phyloP scores from a whole-genome alignment of 2,113 vertebrate species.

The Leptosomus discolor region DNA sequence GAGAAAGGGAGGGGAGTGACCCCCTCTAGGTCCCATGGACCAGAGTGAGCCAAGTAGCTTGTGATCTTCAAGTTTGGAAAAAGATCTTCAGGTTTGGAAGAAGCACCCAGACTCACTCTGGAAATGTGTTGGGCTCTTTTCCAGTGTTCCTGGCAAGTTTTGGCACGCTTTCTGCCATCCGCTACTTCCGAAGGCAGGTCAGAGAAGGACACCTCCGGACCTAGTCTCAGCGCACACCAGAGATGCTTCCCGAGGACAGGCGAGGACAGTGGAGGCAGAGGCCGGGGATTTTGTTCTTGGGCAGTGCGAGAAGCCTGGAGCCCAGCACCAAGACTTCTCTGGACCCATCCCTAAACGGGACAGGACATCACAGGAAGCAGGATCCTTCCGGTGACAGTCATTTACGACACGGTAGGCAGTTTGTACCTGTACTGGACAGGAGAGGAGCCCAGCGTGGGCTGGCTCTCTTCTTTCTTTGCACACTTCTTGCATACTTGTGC shows the following conservation, averaged over 20 bases:
- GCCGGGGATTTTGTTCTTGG: background rate
- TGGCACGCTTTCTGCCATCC: conserved; percentile 90
- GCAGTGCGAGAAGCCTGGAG: background rate
- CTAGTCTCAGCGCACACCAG: background rate
- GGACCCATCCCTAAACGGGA: background rate
- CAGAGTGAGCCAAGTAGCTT: background rate
- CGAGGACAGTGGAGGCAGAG: background rate
- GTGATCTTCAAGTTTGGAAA: background rate
- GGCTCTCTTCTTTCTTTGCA: background rate
- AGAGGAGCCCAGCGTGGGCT: background rate
- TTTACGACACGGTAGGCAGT: background rate
- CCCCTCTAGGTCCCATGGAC: accelerated
- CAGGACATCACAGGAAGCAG: background rate
- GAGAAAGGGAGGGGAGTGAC: background rate
- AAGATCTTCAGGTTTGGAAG: background rate
- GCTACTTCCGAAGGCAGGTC: conserved; percentile 83
- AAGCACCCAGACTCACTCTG: background rate
- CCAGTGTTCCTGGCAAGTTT: conserved; percentile 91
- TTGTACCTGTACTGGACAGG: background rate
- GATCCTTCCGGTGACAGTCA: background rate
- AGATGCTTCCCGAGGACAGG: background rate
- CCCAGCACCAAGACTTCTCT: background rate
- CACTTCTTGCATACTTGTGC: background rate
- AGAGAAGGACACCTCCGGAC: conserved; percentile 4
- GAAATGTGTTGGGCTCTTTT: background rate